These are phyloP conservation scores for Poecile montanus DNA, from an alignment of 2,797 vertebrate genomes.

Conservation along the genomic window DNA sequence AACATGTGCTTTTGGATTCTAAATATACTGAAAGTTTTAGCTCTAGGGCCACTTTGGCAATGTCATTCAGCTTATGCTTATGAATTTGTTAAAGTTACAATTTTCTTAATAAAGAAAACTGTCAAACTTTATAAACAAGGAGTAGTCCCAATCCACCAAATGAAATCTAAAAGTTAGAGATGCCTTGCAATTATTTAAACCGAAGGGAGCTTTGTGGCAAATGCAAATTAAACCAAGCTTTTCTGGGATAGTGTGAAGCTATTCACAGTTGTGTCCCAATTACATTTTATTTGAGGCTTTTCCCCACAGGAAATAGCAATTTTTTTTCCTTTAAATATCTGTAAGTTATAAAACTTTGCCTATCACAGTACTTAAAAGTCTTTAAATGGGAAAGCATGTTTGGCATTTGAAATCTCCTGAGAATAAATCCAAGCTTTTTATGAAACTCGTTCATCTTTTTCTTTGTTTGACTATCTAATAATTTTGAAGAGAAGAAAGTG, in stretches of 20 bases:
- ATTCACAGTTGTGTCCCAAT: constrained; percentile 28
- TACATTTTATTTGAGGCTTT: constrained; percentile 55
- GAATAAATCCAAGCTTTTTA: constrained; percentile 18
- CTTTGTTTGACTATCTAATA: not conserved
- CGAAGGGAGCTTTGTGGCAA: constrained; percentile 44
- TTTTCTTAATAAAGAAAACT: constrained; percentile 49
- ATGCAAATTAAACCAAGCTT: constrained; percentile 58
- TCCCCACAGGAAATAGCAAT: not conserved
- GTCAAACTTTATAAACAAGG: constrained; percentile 32
- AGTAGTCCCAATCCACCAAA: constrained; percentile 29
- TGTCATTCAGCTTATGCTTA: not conserved
- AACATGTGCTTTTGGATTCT: not conserved
- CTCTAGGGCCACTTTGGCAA: not conserved
- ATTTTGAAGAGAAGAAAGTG: not conserved
- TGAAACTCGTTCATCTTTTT: not conserved
- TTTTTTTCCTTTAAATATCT: constrained; percentile 23
- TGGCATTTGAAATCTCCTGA: constrained; percentile 23
- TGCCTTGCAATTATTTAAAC: constrained; percentile 37
- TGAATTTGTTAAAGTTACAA: constrained; percentile 5
- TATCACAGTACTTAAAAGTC: not conserved
- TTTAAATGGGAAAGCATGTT: constrained; percentile 30
- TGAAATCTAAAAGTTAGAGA: constrained; percentile 45
- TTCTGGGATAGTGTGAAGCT: constrained; percentile 33
- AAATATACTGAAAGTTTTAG: not conserved
- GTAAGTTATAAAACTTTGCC: constrained; percentile 23